Base-by-base conservation (phyloP, 2,888 invertebrate genomes). In the Iselma pallidipennis region DNA sequence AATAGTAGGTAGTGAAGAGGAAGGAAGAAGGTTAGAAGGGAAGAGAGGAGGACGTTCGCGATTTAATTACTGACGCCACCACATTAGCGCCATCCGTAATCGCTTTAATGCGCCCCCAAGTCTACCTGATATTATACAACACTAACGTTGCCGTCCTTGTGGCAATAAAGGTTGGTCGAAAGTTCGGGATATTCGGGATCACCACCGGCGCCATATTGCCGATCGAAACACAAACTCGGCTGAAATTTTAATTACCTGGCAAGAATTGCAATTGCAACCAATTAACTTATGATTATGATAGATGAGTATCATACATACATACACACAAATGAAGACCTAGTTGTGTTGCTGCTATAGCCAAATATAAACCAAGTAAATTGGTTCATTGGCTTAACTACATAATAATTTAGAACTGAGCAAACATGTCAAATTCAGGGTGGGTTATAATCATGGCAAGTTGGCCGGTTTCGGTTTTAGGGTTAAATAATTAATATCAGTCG, bases 401-500 rank as follows among this genome's bases (percentile, higher is more conserved):
- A 68, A 70, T 70, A 70, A 70, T 69, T 70, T 61, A 66, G 55
- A 59, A 58, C 58, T 67, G 63, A 49, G 65, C 70, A 67, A 70
- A 70, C 68, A 70, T 63, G 68, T 68, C 70, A 70, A 60, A 70
- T 65, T 60, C 68, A 68, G 66, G 63, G 23, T n/a, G 45, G 45
- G 45, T 12, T 70, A 65, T 68, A 63, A 67, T 67, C 60, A 58
- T 56, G 59, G 66, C 55, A 64, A 64, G 61, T 68, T 65, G 63
- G 68, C 55, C 56, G 58, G 65, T 66, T 57, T 60, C 58, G 60
- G 63, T 61, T 59, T 33, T 56, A 37, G 65, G 66, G 61, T 65
- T 68, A 70, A 73, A 71, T 73, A 69, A 73, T 73, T 73, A 71
- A 73, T 68, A 67, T 58, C 62, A 67, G 68, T 68, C 69, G 66